Conservation (phyloP, 2,797 vertebrate species). For the Muraenolepis orangiensis region DNA sequence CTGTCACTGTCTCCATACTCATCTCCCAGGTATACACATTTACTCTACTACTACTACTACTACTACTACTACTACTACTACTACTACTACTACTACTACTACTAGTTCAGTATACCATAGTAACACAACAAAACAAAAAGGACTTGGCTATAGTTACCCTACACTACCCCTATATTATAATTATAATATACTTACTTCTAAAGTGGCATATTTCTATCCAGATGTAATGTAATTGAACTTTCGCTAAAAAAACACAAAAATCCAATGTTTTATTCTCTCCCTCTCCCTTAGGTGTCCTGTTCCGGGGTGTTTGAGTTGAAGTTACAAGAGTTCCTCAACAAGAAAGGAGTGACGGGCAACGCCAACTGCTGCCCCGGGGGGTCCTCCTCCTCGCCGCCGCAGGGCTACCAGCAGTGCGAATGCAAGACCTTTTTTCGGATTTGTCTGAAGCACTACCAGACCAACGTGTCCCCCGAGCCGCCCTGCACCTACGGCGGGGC, state of each 20-base stretch:
- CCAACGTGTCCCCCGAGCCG: constrained; percentile 92
- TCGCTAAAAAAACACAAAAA: background rate
- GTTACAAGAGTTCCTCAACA: constrained; percentile 96
- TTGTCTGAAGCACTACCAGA: constrained; percentile 97
- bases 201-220: background rate
- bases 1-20: constrained; percentile 78
- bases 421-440: constrained; percentile 98
- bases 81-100: too few species aligned
- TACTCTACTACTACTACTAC: too few species aligned
- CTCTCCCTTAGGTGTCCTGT: constrained; percentile 75
- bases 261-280: constrained; percentile 19
- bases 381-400: constrained; percentile 61
- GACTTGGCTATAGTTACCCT: too few species aligned
- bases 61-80: too few species aligned
- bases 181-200: background rate
- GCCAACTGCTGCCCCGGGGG: constrained; percentile 86
- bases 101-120: too few species aligned
- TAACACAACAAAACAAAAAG: too few species aligned
- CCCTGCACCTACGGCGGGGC: constrained; percentile 96
- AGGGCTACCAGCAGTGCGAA: constrained; percentile 84
- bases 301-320: constrained; percentile 96
- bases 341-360: constrained; percentile 87
- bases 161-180: too few species aligned
- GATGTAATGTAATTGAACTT: background rate
- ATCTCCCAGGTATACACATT: constrained; percentile 83